Base-by-base conservation (phyloP, 64 coral and sea anemone species). In the Catalaphyllia jardinei region DNA sequence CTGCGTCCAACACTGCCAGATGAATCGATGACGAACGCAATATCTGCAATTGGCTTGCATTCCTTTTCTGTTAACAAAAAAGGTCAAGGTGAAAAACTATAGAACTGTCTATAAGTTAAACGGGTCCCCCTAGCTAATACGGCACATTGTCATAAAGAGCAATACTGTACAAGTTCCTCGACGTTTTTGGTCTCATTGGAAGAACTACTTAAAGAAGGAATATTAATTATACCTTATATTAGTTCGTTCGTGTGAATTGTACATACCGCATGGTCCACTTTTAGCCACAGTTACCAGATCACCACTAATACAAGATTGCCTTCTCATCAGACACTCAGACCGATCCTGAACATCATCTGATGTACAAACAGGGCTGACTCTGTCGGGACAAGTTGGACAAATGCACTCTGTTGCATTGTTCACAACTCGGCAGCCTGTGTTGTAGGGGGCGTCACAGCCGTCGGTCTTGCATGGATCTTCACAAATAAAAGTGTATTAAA, bases 21-120 rank as follows among this genome's bases (percentile, higher is more conserved):
- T 20, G 89, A 91, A 31, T 91, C 89, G 20, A 91, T 46, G 22
- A 91, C 20, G 74, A 91, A 85, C 51, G 71, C 89, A 8, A 91
- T 9, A 73, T 91, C 89, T 18, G 61, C 51, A 19, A 60, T n/a
- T 31, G 52, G 14, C 3, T 61, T 88, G 52, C 86, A 88, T 62
- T 88, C 52, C 55, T 80, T 80, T 17, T 61, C 78, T 80, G 12
- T 1, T n/a, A 22, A 35, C 0, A 22, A 71, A 71, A 27, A 72
- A 4, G 52, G 1, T n/a, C 10, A 54, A 54, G 52, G 52, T 39
- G 4, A 39, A 39, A 39, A 39, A 4, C 38, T 39, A 39, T 4
- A 11, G 13, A 55, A 55, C 52, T 55, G 52, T 55, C 4, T 39
- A 39, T 39, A 39, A 39, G 38, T 39, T 39, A 39, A 39, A 39